These are phyloP conservation scores for Calliphora vomitoria DNA, from an alignment of 2,888 invertebrate genomes.

Conservation along the genomic window DNA sequence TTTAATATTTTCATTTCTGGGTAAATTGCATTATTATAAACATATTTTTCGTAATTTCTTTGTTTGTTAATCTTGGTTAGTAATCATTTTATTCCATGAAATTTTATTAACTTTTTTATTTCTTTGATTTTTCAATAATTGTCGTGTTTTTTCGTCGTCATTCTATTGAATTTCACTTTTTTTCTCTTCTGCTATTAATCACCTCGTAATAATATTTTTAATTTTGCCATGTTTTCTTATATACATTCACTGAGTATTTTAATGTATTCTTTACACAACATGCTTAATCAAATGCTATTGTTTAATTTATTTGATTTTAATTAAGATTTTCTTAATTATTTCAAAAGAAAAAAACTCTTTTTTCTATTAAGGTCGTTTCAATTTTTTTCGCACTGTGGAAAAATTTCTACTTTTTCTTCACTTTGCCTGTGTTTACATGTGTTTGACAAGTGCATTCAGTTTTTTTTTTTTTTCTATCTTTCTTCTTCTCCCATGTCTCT, in stretches of 20 bases:
- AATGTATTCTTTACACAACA: not conserved
- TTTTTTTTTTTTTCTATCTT: not conserved
- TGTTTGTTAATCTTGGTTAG: conserved; percentile 52
- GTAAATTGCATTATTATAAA: conserved; percentile 37
- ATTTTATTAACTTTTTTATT: conserved; percentile 42
- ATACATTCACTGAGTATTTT: conserved; percentile 19
- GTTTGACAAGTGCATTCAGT: conserved; percentile 59
- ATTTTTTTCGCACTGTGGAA: conserved; percentile 69
- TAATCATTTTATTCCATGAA: conserved; percentile 42
- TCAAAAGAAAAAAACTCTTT: conserved; percentile 6
- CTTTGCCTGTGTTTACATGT: conserved; percentile 67
- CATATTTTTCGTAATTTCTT: conserved; percentile 54
- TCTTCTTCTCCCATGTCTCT: not conserved
- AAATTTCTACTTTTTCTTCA: conserved; percentile 67
- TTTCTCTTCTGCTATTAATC: conserved; percentile 64
- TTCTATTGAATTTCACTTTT: conserved; percentile 71
- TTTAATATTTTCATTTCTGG: conserved; percentile 18
- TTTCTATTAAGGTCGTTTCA: conserved; percentile 71
- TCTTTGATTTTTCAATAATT: conserved; percentile 69
- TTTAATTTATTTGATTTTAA: conserved; percentile 49
- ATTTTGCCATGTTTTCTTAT: conserved; percentile 48
- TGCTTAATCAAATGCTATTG: not conserved
- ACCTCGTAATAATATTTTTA: conserved; percentile 53
- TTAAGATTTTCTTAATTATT: conserved; percentile 47
- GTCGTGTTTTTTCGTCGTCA: conserved; percentile 66